Conservation (phyloP, 1,140 invertebrate genomes). For the Pachyrhynchus sulphureomaculatus region DNA sequence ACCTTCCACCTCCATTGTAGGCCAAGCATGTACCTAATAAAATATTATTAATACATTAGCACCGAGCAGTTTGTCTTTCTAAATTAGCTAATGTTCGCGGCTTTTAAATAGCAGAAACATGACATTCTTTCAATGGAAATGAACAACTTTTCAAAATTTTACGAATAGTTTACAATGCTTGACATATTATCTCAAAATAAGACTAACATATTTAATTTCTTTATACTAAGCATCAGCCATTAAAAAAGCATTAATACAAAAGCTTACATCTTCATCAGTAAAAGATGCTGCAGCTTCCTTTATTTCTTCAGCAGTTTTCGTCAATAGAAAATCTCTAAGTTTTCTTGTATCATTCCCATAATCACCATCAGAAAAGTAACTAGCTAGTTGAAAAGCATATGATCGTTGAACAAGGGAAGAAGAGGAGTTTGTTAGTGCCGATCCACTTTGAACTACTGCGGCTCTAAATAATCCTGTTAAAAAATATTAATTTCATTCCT, state of each 20-base stretch:
- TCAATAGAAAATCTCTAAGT: background rate
- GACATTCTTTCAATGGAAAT: too few species aligned
- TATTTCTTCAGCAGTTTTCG: background rate
- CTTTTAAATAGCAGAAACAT: too few species aligned
- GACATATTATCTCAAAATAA: too few species aligned
- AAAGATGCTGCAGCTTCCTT: too few species aligned
- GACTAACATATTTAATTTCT: too few species aligned
- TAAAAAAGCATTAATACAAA: too few species aligned
- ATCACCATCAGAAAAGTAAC: background rate
- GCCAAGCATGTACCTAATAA: background rate
- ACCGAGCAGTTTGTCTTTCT: background rate
- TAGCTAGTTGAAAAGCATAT: background rate
- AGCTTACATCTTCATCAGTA: too few species aligned
- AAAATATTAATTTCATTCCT: too few species aligned
- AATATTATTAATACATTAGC: background rate
- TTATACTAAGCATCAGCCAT: too few species aligned
- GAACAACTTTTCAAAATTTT: too few species aligned
- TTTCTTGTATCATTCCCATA: background rate
- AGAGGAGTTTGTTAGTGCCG: background rate
- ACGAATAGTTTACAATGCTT: too few species aligned
- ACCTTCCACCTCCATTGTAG: slow-evolving; percentile 1
- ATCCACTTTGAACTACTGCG: background rate
- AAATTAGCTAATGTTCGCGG: too few species aligned
- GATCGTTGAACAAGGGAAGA: background rate
- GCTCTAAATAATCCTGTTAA: background rate